Evolutionary conservation across 2,888 invertebrate genomes (phyloP).

Genomic region (Cyclophora punctaria): DNA sequence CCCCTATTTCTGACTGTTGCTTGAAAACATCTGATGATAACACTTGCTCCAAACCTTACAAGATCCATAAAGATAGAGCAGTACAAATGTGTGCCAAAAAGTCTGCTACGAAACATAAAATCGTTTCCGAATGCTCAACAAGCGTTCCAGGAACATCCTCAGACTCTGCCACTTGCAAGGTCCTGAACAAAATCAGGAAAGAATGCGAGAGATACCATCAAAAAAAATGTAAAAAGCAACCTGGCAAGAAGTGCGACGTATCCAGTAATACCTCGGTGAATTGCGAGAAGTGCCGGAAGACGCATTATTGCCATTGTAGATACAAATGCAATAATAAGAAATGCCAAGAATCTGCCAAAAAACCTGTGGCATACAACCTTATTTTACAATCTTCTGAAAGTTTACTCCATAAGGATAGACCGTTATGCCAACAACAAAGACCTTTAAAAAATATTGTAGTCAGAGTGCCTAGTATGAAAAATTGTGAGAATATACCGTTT

Average conservation of each 20-base stretch:
- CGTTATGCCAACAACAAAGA: constrained; percentile 25
- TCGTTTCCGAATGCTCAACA: constrained; percentile 47
- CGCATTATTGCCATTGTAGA: constrained; percentile 47
- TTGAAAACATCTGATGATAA: background rate
- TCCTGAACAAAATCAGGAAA: constrained; percentile 55
- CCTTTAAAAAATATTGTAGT: constrained; percentile 54
- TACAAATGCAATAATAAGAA: constrained; percentile 52
- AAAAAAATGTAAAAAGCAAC: constrained; percentile 42
- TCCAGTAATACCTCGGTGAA: constrained; percentile 54
- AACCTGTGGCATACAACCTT: constrained; percentile 61
- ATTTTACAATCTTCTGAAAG: constrained; percentile 67
- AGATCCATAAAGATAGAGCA: constrained; percentile 36
- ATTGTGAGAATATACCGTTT: constrained; percentile 35
- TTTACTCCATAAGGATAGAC: constrained; percentile 46
- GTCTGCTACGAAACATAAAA: constrained; percentile 27
- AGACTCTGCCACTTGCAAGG: constrained; percentile 54
- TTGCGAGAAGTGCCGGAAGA: constrained; percentile 51
- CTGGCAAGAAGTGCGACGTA: constrained; percentile 40
- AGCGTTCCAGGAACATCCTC: constrained; percentile 51
- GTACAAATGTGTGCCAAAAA: constrained; percentile 37
- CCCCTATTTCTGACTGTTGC: background rate
- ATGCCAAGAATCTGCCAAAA: constrained; percentile 43
- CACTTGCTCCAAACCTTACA: constrained; percentile 4
- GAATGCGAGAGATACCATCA: constrained; percentile 64
- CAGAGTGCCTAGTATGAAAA: constrained; percentile 52